Evolutionary conservation across 2,888 invertebrate genomes (phyloP), one percentile per base, ranked within the genome.

Genomic region (Thecocarcelia acutangulata): DNA sequence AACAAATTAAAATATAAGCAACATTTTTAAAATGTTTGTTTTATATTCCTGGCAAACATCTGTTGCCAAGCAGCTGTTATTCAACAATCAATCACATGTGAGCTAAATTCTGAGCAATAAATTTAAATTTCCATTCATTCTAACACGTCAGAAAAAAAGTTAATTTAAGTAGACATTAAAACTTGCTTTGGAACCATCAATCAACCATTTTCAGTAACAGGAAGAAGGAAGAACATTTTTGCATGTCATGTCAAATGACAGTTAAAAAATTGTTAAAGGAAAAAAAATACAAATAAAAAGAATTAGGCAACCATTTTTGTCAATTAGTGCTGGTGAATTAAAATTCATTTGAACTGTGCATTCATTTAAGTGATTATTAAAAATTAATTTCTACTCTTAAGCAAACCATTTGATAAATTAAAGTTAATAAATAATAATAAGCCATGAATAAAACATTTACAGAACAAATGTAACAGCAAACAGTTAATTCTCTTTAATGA

Each of bases 401-500:
- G 33, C 9, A 33, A 33, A 9, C 33, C 1, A 33, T 33, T 33
- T 33, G 8, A 33, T 33, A 33, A 33, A 33, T 33, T 33, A 33
- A 33, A 33, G 33, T 19, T 17, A 58, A 19, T 9, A 21, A 17
- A 13, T n/a, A n/a, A 50, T 56, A 50, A 19, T 12, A 50, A 21
- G 17, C 48, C 50, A 21, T 50, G 9, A 33, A 33, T 3, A 33
- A 33, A 33, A 9, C 33, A 33, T 33, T 33, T 33, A 33, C 33
- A 33, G 8, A 8, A 3, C 33, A 33, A 33, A 8, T 33, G 33
- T 33, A 8, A n/a, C n/a, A 50, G 52, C 42, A 69, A 54, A 74
- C 59, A 82, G 74, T 82, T 82, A 81, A 78, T 74, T 78, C 77
- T 78, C 78, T 74, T 70, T 59, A 63, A 69, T 66, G 69, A 46